Evolutionary conservation across 2,797 vertebrate species (phyloP), one percentile per base, ranked within the genome.

Genomic region (Anolis apletophallus): DNA sequence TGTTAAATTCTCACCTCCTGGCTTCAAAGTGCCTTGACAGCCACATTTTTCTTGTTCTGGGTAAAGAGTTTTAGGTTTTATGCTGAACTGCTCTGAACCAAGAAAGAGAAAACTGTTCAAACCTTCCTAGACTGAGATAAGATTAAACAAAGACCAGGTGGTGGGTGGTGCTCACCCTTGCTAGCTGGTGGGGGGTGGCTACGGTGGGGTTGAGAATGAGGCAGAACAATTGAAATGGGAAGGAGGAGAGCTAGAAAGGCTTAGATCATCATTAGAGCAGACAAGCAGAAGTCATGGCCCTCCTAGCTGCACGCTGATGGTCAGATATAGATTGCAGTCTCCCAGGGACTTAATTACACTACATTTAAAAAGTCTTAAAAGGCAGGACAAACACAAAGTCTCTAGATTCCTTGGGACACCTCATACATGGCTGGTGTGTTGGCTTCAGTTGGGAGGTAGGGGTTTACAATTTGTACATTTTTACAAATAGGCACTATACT

Each of bases 1-100:
- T 16, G 59, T 86, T 88, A 90, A 91, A 88, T 73, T 73, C 59
- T 86, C 84, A 79, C 52, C 61, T 40, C 64, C 88, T 77, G n/a
- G 84, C 82, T 90, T 88, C 87, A 68, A 87, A 52, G 54, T 83
- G 9, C 52, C 81, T 84, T 50, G 83, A 50, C 0, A 93, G 72
- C 0, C 1, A 68, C 85, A 29, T 88, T 0, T 3, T 86, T 88
- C 29, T 76, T 84, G n/a, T 54, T 83, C 40, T 12, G 81, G 88
- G 17, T 64, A 40, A 92, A 57, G 10, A n/a, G 85, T 32, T 90
- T 76, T 29, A 86, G 90, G 87, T 84, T 4, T 71, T 85, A 0
- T 72, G 50, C 16, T 64, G 57, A 40, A 67, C 46, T 26, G 64
- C 32, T 54, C 57, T n/a, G 32, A 36, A 52, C 4, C 57, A 74